phyloP scores from a whole-genome alignment of 1,140 invertebrate species.

The Colletes gigas region DNA sequence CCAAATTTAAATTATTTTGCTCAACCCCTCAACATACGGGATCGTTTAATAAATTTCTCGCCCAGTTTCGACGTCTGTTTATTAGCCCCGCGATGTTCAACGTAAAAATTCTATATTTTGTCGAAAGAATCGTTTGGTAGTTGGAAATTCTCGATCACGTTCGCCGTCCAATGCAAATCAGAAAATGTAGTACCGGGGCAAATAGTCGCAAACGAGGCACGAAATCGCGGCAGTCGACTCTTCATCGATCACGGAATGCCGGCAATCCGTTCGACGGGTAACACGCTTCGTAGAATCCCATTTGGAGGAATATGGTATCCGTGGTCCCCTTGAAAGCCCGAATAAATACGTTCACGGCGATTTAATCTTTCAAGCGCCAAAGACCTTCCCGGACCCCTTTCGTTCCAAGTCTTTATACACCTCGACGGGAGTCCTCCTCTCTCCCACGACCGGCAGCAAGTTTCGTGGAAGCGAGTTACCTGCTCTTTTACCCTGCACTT shows the following conservation, averaged over 20 bases:
- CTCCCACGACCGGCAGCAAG: slow-evolving; percentile 30
- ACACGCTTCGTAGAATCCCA: slow-evolving; percentile 19
- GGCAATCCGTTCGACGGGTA: background rate
- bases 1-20: no score
- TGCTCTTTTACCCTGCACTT: slow-evolving; percentile 72
- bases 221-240: background rate
- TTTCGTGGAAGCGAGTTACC: slow-evolving; percentile 69
- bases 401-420: background rate
- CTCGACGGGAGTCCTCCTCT: background rate
- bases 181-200: background rate
- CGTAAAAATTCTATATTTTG: no score
- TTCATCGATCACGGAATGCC: background rate
- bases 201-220: background rate
- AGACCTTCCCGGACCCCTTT: background rate
- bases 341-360: slow-evolving; percentile 52
- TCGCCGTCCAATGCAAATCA: background rate
- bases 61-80: no score
- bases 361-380: slow-evolving; percentile 33
- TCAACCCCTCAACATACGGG: no score
- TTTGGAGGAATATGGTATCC: slow-evolving; percentile 28
- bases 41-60: no score
- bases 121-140: no score
- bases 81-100: no score
- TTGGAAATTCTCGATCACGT: no score
- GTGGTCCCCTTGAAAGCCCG: slow-evolving; percentile 24